phyloP scores from a whole-genome alignment of 2,797 vertebrate genomes.

The Trachurus trachurus region DNA sequence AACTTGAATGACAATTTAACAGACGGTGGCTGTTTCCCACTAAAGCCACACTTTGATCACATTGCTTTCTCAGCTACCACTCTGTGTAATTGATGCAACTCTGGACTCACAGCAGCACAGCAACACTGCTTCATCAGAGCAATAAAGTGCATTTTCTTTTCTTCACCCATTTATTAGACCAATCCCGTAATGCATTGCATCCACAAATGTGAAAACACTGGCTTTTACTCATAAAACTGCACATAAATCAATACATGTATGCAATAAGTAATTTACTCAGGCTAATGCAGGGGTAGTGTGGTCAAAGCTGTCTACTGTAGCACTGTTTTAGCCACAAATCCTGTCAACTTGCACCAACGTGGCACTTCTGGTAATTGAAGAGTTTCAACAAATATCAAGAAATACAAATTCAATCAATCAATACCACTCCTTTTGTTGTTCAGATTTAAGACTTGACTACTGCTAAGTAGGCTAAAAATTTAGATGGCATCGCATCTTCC shows the following conservation, averaged over 20 bases:
- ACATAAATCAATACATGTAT: conserved; percentile 54
- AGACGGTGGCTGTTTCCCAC: conserved; percentile 8
- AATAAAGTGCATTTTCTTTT: conserved; percentile 5
- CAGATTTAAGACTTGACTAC: not conserved
- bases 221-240: conserved; percentile 28
- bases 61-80: not conserved
- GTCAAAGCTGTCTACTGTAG: conserved; percentile 11
- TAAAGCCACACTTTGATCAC: conserved; percentile 15
- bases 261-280: conserved; percentile 41
- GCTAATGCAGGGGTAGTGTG: conserved; percentile 12
- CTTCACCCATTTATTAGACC: not conserved
- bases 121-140: conserved; percentile 5
- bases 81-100: conserved; percentile 19
- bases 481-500: not conserved
- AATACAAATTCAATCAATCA: not conserved
- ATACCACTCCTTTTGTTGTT: not conserved
- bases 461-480: not conserved
- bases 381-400: not conserved
- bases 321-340: not conserved
- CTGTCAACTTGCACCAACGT: not conserved
- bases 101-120: too few relatives aligned
- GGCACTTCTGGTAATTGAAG: not conserved
- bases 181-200: conserved; percentile 43
- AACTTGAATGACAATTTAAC: conserved; percentile 16
- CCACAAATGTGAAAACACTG: conserved; percentile 10